Conservation (phyloP, 92 coral and sea anemone species). For the Porites lobata region DNA sequence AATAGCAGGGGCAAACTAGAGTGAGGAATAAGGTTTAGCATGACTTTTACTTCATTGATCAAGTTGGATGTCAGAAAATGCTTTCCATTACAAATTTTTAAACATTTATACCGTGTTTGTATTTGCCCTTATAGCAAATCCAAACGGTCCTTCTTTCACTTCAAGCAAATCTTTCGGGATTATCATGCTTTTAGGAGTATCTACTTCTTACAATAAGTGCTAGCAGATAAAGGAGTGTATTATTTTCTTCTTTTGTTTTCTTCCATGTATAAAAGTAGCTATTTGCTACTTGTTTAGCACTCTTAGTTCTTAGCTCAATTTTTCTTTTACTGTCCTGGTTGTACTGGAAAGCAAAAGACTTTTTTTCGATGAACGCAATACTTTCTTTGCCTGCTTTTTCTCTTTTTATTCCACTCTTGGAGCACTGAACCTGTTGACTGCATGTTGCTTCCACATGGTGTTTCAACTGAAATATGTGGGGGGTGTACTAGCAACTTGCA, state of each 20-base stretch:
- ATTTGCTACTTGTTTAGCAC: constrained; percentile 31
- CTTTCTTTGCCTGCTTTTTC: constrained; percentile 32
- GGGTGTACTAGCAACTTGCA: too few relatives aligned
- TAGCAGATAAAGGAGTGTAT: background rate
- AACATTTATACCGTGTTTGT: constrained; percentile 3
- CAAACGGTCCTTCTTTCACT: constrained; percentile 20
- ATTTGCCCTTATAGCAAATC: constrained; percentile 5
- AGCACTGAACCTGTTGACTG: background rate
- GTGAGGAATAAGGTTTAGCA: constrained; percentile 8
- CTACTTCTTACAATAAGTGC: background rate
- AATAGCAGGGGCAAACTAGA: constrained; percentile 26
- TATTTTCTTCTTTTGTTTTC: constrained; percentile 15
- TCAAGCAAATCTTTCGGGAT: background rate
- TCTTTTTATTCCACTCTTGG: constrained; percentile 27
- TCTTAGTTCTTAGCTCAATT: background rate
- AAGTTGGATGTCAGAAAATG: background rate
- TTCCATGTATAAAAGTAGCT: constrained; percentile 34
- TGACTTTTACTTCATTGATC: background rate
- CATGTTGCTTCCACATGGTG: background rate
- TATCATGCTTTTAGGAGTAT: background rate
- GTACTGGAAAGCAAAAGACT: background rate
- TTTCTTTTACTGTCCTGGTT: background rate
- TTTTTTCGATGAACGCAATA: constrained; percentile 3
- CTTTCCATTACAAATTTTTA: background rate
- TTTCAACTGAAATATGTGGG: background rate